phyloP scores from a whole-genome alignment of 2,113 vertebrate genomes.

The Hiodon tergisus region DNA sequence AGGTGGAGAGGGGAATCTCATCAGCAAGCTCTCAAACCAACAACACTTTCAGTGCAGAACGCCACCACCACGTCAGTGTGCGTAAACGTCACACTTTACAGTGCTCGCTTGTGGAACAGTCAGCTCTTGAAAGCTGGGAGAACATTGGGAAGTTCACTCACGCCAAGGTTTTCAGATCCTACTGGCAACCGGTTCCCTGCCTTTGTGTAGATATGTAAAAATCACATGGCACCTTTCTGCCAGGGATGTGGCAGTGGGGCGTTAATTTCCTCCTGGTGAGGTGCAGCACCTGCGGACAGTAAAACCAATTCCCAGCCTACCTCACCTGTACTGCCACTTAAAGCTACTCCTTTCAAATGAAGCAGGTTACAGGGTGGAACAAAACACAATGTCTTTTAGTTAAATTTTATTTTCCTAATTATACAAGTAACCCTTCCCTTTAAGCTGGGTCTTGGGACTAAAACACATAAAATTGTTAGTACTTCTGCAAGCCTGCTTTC shows the following conservation, averaged over 20 bases:
- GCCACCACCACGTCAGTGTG: constrained; percentile 13
- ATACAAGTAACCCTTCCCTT: constrained; percentile 6
- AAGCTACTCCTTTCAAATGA: too few relatives aligned
- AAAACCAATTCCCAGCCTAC: too few relatives aligned
- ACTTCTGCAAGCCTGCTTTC: too few relatives aligned
- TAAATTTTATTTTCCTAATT: too few relatives aligned
- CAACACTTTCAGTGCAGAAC: constrained; percentile 10
- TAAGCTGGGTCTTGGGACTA: constrained; percentile 6
- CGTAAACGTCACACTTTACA: not conserved
- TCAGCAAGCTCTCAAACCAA: not conserved
- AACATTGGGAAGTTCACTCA: not conserved
- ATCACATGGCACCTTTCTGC: too few relatives aligned
- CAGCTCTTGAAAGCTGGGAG: not conserved
- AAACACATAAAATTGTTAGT: not conserved
- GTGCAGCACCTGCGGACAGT: too few relatives aligned
- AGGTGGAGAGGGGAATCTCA: constrained; percentile 39
- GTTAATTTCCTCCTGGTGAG: too few relatives aligned
- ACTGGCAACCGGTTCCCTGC: not conserved
- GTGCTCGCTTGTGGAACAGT: not conserved
- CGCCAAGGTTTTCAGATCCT: not conserved
- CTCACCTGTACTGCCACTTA: too few relatives aligned
- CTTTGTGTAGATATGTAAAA: not conserved
- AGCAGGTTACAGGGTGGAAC: too few relatives aligned
- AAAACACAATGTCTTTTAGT: too few relatives aligned
- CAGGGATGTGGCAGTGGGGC: too few relatives aligned